Conservation (phyloP, 2,888 invertebrate genomes). For the Scotopteryx bipunctaria region DNA sequence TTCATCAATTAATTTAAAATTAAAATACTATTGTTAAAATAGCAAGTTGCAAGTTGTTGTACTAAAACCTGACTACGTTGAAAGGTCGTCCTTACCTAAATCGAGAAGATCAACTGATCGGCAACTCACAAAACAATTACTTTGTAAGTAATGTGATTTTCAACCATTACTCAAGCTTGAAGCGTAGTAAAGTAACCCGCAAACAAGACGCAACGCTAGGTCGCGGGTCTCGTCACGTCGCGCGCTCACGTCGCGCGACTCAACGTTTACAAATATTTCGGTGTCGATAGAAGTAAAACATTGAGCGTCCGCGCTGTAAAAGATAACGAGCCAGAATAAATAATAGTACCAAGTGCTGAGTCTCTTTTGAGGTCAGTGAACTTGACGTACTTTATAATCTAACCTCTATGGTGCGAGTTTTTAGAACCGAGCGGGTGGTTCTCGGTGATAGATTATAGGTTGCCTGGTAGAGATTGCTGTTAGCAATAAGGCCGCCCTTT, state of each 20-base stretch:
- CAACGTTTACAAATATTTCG: slow-evolving; percentile 22
- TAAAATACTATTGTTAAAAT: too few relatives aligned
- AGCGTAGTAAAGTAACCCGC: background rate
- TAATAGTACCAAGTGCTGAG: background rate
- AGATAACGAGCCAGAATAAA: background rate
- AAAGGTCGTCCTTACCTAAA: too few relatives aligned
- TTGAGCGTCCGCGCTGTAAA: slow-evolving; percentile 6
- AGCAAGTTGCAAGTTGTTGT: too few relatives aligned
- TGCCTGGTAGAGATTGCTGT: too few relatives aligned
- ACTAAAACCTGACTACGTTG: too few relatives aligned
- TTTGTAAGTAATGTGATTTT: background rate
- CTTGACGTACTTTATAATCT: too few relatives aligned
- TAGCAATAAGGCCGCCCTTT: too few relatives aligned
- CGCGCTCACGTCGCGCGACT: slow-evolving; percentile 18
- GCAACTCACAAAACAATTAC: background rate
- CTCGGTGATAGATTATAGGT: too few relatives aligned
- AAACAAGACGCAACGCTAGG: slow-evolving; percentile 11
- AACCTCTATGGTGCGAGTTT: too few relatives aligned
- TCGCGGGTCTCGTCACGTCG: slow-evolving; percentile 4
- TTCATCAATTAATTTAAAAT: too few relatives aligned
- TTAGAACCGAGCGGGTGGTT: too few relatives aligned
- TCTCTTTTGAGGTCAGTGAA: background rate
- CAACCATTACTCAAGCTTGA: slow-evolving; percentile 1
- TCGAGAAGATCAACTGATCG: too few relatives aligned
- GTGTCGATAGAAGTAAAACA: slow-evolving; percentile 11